A percentile compares a stretch with the other conserved stretches of the same genome.
Conservation (phyloP, 2,888 invertebrate species). For the Tribolium freemani region DNA sequence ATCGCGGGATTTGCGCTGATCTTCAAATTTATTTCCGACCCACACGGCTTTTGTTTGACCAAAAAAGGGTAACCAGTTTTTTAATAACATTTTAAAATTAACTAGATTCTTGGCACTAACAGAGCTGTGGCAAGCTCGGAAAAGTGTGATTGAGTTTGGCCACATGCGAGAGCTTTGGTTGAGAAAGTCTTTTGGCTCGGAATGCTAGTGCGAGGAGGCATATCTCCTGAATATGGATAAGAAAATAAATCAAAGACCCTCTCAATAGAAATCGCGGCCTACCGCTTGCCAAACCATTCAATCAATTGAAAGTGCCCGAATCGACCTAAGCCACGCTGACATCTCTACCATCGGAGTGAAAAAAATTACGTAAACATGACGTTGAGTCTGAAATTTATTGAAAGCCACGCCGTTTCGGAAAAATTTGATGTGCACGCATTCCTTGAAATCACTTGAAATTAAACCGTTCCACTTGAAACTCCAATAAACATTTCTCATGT, state of each 20-base stretch:
- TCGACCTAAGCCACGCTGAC: slow-evolving; percentile 36
- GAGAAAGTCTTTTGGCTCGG: slow-evolving; percentile 24
- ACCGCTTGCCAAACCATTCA: slow-evolving; percentile 48
- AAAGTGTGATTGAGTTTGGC: too few relatives aligned
- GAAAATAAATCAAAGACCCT: slow-evolving; percentile 52
- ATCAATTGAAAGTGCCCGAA: slow-evolving; percentile 48
- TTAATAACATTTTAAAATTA: too few relatives aligned
- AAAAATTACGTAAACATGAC: slow-evolving; percentile 39
- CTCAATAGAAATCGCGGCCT: slow-evolving; percentile 48
- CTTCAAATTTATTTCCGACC: slow-evolving; percentile 3
- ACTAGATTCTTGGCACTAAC: too few relatives aligned
- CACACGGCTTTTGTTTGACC: slow-evolving; percentile 10
- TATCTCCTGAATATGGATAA: slow-evolving; percentile 52
- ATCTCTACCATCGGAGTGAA: slow-evolving; percentile 29
- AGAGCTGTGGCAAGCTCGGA: too few relatives aligned
- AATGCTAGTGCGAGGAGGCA: slow-evolving; percentile 35
- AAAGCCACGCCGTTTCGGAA: slow-evolving; percentile 7
- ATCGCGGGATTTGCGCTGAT: slow-evolving; percentile 11
- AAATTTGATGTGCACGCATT: slow-evolving; percentile 27
- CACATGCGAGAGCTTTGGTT: too few relatives aligned
- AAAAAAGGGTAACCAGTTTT: neutral
- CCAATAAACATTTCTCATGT: slow-evolving; percentile 35
- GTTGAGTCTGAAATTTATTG: slow-evolving; percentile 35
- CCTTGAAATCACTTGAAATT: slow-evolving; percentile 22
- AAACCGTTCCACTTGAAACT: slow-evolving; percentile 25